phyloP scores from a whole-genome alignment of 2,113 vertebrate genomes.

The Malurus alboscapulatus region DNA sequence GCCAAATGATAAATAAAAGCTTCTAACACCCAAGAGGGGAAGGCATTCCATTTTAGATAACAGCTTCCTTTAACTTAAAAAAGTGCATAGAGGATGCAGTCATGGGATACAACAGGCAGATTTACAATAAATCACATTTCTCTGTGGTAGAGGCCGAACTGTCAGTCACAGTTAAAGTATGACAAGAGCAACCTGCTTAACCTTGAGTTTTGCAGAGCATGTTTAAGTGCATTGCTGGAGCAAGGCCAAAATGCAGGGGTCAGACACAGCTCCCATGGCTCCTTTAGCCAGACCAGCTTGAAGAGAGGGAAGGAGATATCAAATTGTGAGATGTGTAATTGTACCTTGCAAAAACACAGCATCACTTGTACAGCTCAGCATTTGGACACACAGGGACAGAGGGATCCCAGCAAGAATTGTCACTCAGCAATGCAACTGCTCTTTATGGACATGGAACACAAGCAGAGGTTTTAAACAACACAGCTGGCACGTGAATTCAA shows the following conservation, averaged over 20 bases:
- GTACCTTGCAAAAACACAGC: background rate
- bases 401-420: background rate
- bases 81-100: background rate
- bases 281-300: background rate
- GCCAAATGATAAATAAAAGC: background rate
- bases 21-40: background rate
- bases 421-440: background rate
- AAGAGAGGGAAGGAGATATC: background rate
- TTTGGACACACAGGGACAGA: background rate
- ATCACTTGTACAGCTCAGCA: background rate
- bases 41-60: background rate
- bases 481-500: background rate
- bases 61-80: background rate
- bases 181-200: background rate
- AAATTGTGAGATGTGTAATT: background rate
- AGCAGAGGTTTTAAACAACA: background rate
- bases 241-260: background rate
- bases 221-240: slow-evolving; percentile 1
- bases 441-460: background rate
- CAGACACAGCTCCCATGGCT: background rate
- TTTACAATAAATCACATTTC: background rate
- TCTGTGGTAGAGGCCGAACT: background rate
- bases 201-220: background rate
- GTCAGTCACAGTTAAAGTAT: background rate
- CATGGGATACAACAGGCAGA: background rate